phyloP scores from a whole-genome alignment of 1,140 invertebrate genomes.

The Drosophila sechellia region DNA sequence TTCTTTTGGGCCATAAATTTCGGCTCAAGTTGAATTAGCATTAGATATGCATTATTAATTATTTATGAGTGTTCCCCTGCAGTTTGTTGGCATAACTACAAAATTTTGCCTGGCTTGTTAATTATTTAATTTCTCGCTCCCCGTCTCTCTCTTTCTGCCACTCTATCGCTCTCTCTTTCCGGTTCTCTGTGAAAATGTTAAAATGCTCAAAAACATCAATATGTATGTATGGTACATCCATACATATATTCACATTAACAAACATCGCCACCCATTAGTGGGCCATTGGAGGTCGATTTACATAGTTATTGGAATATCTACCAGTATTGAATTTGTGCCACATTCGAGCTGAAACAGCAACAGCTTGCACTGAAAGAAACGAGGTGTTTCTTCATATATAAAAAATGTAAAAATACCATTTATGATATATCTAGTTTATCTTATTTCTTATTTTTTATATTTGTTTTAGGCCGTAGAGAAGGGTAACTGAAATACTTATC shows the following conservation, averaged over 20 bases:
- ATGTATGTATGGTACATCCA: neutral
- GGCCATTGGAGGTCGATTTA: slow-evolving; percentile 38
- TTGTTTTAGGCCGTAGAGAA: too few species aligned
- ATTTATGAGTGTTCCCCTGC: slow-evolving; percentile 45
- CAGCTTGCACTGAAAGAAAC: slow-evolving; percentile 6
- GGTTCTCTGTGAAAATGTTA: slow-evolving; percentile 23
- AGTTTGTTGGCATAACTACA: slow-evolving; percentile 43
- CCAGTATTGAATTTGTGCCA: slow-evolving; percentile 29
- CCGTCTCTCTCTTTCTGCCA: neutral
- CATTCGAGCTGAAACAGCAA: neutral
- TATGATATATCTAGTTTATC: too few species aligned
- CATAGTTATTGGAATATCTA: slow-evolving; percentile 39
- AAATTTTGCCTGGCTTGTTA: slow-evolving; percentile 43
- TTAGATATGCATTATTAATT: slow-evolving; percentile 31
- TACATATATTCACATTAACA: slow-evolving; percentile 49
- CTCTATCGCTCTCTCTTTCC: neutral
- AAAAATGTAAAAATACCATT: too few species aligned
- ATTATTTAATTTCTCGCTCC: slow-evolving; percentile 48
- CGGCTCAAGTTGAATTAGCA: slow-evolving; percentile 24
- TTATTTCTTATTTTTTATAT: neutral
- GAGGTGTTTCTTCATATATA: neutral
- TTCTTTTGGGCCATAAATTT: slow-evolving; percentile 42
- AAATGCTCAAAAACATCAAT: neutral
- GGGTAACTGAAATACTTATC: too few species aligned
- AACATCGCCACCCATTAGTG: slow-evolving; percentile 49